phyloP scores from a whole-genome alignment of 2,888 invertebrate species.

The Agelastica alni region DNA sequence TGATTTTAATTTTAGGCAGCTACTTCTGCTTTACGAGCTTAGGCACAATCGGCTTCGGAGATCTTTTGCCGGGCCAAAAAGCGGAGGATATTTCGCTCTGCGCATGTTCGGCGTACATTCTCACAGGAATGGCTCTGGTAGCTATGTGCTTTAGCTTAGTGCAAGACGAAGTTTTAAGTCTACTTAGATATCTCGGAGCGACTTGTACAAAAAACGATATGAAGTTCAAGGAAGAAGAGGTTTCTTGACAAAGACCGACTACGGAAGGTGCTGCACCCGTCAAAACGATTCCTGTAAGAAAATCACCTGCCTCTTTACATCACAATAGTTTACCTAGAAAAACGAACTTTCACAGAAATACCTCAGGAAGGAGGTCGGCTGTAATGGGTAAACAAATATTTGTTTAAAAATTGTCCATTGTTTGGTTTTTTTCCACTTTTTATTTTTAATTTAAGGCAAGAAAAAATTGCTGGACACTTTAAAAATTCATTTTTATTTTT shows the following conservation, averaged over 20 bases:
- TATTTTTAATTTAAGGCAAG: too few species aligned
- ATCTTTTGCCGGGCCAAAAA: constrained; percentile 71
- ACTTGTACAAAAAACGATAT: constrained; percentile 41
- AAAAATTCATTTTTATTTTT: too few species aligned
- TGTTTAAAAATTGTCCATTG: neutral
- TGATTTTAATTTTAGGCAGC: constrained; percentile 56
- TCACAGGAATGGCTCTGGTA: constrained; percentile 82
- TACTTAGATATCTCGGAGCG: constrained; percentile 57
- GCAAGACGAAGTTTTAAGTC: constrained; percentile 72
- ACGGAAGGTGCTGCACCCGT: constrained; percentile 58
- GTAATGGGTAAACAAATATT: constrained; percentile 40
- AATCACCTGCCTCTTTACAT: constrained; percentile 51
- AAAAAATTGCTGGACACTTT: too few species aligned
- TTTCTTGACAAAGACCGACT: constrained; percentile 61
- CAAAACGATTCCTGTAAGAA: constrained; percentile 52
- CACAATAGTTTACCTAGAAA: constrained; percentile 61
- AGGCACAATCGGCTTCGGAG: constrained; percentile 84
- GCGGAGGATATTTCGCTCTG: constrained; percentile 71
- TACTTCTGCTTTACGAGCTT: constrained; percentile 77
- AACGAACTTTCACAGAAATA: constrained; percentile 67
- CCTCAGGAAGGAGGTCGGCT: constrained; percentile 67
- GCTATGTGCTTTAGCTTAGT: constrained; percentile 88
- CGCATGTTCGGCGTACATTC: constrained; percentile 78
- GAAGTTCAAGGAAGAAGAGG: constrained; percentile 58
- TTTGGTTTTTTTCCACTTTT: too few species aligned